Evolutionary conservation across 2,113 vertebrate genomes (phyloP), one percentile per base, ranked within the genome.

Genomic region (Chaetorhynchus papuensis): DNA sequence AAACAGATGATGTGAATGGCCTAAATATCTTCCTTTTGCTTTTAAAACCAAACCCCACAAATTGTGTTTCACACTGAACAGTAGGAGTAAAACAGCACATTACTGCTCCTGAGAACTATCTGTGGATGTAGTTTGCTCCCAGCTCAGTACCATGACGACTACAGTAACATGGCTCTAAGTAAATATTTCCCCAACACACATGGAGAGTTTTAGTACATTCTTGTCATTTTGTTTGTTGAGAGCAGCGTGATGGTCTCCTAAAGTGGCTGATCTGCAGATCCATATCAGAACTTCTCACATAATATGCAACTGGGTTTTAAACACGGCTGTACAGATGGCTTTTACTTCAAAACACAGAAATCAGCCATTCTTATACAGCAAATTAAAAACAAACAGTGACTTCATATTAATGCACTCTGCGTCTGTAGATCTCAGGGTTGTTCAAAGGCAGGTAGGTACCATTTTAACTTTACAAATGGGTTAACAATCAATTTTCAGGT

Each of bases 201-300:
- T 0, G 7, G 18, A 35, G 39, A 54, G 23, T 42, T 75, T 41
- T 2, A 7, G 44, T 33, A 49, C 15, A 15, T 56, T 41, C 53
- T 21, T 49, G 21, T 44, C 35, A 22, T 20, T 61, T 42, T 64
- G n/a, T n/a, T 76, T 66, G 17, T 28, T 7, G 8, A 63, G 30
- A 78, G 33, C 17, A 63, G 56, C 0, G 0, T 1, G 7, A 66
- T 6, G 5, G 22, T 35, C 87, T 89, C 53, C 71, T 77, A 2
- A 64, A 60, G 60, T 2, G 18, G 59, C 50, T 87, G n/a, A 80
- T 78, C 37, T 50, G 56, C 69, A 91, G 80, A 91, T 89, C 33
- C 66, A 0, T 63, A 91, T 80, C 42, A 37, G 28, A 81, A 39
- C 33, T 74, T 86, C 16, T 20, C 23, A 93, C 6, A 9, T 13